Base-by-base conservation (phyloP, 1,140 invertebrate species). In the Leucophenga varia region DNA sequence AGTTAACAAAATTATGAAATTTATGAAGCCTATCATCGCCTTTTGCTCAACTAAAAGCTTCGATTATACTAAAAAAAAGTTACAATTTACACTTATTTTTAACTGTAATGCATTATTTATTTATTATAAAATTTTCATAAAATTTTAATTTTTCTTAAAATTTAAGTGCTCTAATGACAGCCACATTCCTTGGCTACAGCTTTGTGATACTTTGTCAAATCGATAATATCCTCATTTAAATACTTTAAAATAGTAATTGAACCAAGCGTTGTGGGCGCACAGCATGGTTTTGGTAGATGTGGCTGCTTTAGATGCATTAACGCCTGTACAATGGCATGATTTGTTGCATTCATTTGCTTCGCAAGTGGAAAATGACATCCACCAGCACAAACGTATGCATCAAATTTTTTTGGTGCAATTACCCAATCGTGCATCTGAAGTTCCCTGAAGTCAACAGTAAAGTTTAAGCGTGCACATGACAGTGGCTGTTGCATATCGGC, bases 351-450 rank as follows among this genome's bases (percentile, higher is more conserved):
- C 71, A 74, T 73, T 46, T 70, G 64, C n/a, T 57, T 56, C 35
- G 67, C 67, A 38, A 74, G 50, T 6, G 71, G 71, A 40, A 74
- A 74, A 47, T 74, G 72, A 41, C 71, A 74, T 20, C 65, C 71
- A 8, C 71, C 71, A 6, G 64, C 64, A 44, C 71, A 74, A 35
- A 71, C 74, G 36, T 69, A 74, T 2, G 71, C 67, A 38, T 74
- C 71, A 5, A 74, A 74, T 50, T 71, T 74, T 37, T 74, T 70
- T n/a, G 71, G 71, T 7, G 71, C 71, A 40, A 74, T 74, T 35
- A 74, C 64, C 61, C 64, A 71, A 41, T 74, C 64, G 35, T 72
- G 58, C 71, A 71, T 71, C 14, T 67, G 58, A 40, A 73, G 54
- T 40, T 73, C 61, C 43, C 65, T 67, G 28, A 74, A 74, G 48